Evolutionary conservation across 2,113 vertebrate species (phyloP).

Genomic region (Ascaphus truei): DNA sequence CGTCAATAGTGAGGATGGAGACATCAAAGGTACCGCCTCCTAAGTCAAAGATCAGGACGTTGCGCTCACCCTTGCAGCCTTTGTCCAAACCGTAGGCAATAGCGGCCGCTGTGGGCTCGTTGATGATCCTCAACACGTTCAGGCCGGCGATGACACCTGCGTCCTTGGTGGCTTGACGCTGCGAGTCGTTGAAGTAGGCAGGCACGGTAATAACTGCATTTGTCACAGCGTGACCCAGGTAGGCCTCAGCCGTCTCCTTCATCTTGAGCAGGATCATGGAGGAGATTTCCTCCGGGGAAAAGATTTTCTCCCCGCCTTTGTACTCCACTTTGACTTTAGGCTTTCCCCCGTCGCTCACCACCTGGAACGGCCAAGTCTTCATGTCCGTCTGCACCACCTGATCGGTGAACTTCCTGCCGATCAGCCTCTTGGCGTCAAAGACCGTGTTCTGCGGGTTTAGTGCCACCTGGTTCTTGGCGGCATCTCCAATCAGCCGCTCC

Average conservation of each 20-base stretch:
- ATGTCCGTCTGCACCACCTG: conserved; percentile 31
- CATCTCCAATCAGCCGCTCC: conserved; percentile 30
- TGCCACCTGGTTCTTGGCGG: conserved; percentile 35
- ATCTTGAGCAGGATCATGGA: conserved; percentile 42
- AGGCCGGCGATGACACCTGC: conserved; percentile 36
- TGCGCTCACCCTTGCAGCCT: conserved; percentile 12
- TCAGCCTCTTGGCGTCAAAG: conserved; percentile 44
- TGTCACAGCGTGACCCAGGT: conserved; percentile 26
- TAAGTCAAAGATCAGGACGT: conserved; percentile 34
- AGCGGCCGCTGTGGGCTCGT: conserved; percentile 38
- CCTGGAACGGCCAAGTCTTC: conserved; percentile 42
- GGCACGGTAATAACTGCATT: conserved; percentile 40
- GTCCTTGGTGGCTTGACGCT: conserved; percentile 39
- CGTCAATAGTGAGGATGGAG: conserved; percentile 25
- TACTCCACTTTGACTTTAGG: conserved; percentile 40
- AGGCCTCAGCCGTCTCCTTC: conserved; percentile 40
- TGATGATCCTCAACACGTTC: conserved; percentile 38
- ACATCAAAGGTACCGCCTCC: conserved; percentile 39
- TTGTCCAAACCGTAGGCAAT: conserved; percentile 39
- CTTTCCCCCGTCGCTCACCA: conserved; percentile 36
- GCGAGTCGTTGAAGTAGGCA: conserved; percentile 41
- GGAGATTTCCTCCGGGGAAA: conserved; percentile 42
- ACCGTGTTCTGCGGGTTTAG: conserved; percentile 54
- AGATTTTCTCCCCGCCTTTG: conserved; percentile 38
- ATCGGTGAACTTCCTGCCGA: conserved; percentile 44